phyloP scores from a whole-genome alignment of 2,888 invertebrate species.

The Hedychridium roseum region DNA sequence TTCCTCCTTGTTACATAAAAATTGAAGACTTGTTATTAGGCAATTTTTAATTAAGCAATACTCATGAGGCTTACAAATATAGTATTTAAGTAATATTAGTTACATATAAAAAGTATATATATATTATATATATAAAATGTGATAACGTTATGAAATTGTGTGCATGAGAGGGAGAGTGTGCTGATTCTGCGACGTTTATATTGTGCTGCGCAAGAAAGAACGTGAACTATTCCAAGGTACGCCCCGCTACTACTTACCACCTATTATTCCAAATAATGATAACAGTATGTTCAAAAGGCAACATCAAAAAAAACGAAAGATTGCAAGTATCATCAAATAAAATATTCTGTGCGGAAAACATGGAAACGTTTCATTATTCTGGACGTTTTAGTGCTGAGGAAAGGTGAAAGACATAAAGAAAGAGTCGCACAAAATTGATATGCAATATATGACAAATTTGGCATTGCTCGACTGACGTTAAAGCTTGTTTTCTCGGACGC shows the following conservation, averaged over 20 bases:
- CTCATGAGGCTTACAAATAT: constrained; percentile 56
- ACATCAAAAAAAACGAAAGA: constrained; percentile 45
- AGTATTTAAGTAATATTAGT: constrained; percentile 45
- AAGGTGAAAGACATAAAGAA: constrained; percentile 60
- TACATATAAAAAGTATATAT: constrained; percentile 40
- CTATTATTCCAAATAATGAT: constrained; percentile 58
- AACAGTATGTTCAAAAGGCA: constrained; percentile 56
- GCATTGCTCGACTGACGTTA: constrained; percentile 5
- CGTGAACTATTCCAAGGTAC: constrained; percentile 65
- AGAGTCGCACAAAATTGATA: constrained; percentile 9
- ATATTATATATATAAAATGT: constrained; percentile 35
- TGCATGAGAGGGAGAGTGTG: constrained; percentile 50
- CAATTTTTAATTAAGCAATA: constrained; percentile 60
- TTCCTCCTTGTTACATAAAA: constrained; percentile 58
- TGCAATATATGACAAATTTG: not conserved
- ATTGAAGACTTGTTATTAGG: constrained; percentile 55
- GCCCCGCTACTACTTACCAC: constrained; percentile 62
- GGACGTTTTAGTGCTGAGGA: constrained; percentile 66
- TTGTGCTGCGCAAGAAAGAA: constrained; percentile 65
- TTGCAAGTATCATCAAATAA: constrained; percentile 55
- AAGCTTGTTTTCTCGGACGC: too few species aligned
- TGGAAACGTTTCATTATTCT: constrained; percentile 62
- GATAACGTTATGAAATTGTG: constrained; percentile 40
- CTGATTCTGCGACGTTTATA: constrained; percentile 63
- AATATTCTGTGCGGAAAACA: constrained; percentile 57